These are phyloP conservation scores for Ceratina australensis DNA, from an alignment of 1,140 invertebrate species.

Conservation along the genomic window DNA sequence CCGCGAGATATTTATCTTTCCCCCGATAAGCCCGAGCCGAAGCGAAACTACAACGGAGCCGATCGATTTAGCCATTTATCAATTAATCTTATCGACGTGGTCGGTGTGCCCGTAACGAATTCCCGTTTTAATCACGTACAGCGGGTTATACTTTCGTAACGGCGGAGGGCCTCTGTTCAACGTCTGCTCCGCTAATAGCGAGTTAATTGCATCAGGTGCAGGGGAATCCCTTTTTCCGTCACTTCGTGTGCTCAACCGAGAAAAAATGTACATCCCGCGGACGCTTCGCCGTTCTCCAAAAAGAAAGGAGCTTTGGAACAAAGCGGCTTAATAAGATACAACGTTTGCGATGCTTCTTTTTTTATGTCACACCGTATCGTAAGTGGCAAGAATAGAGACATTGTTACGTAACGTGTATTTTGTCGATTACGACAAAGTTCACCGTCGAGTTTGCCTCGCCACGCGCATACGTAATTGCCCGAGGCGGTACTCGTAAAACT, in stretches of 20 bases:
- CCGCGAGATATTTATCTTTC: constrained; percentile 63
- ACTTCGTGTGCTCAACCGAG: constrained; percentile 51
- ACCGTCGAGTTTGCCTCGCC: too few species aligned
- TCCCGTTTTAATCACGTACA: constrained; percentile 67
- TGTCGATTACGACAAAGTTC: too few species aligned
- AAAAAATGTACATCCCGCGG: constrained; percentile 36
- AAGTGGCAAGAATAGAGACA: too few species aligned
- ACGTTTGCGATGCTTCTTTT: too few species aligned
- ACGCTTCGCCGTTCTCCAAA: too few species aligned
- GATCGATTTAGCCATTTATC: constrained; percentile 68
- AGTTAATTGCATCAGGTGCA: constrained; percentile 71
- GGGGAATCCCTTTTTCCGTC: constrained; percentile 65
- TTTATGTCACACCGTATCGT: too few species aligned
- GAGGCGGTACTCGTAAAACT: neutral
- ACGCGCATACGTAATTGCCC: neutral
- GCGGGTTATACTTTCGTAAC: constrained; percentile 62
- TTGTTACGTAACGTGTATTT: too few species aligned
- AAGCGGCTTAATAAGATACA: too few species aligned
- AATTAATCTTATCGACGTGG: constrained; percentile 70
- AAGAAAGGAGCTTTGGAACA: neutral
- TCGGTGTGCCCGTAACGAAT: constrained; percentile 61
- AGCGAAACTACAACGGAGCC: constrained; percentile 58
- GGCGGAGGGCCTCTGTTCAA: constrained; percentile 63
- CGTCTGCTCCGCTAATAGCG: constrained; percentile 68
- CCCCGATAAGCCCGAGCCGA: constrained; percentile 26